These are phyloP conservation scores for Gouania willdenowi DNA, from an alignment of 2,797 vertebrate genomes.

Conservation along the genomic window DNA sequence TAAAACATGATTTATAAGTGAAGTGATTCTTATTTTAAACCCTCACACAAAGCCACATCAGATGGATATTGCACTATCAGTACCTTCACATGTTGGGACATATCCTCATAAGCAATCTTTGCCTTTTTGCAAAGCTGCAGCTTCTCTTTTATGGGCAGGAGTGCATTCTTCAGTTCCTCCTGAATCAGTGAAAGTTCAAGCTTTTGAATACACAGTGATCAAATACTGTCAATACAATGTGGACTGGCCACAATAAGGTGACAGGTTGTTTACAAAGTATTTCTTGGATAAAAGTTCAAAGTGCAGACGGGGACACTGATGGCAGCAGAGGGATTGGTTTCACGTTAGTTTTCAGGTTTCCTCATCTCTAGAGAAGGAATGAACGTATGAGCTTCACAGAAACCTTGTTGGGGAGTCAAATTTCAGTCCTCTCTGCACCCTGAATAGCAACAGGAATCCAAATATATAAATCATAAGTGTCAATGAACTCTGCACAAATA, in stretches of 20 bases:
- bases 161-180: conserved; percentile 75
- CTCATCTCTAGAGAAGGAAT: conserved; percentile 12
- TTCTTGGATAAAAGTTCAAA: not conserved
- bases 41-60: not conserved
- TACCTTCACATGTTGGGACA: conserved; percentile 75
- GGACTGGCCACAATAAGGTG: conserved; percentile 27
- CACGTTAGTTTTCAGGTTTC: conserved; percentile 3
- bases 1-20: conserved; percentile 13
- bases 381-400: conserved; percentile 42
- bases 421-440: conserved; percentile 60
- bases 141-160: conserved; percentile 74
- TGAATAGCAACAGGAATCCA: conserved; percentile 41
- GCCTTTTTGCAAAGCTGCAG: conserved; percentile 66
- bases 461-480: conserved; percentile 66
- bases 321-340: not conserved
- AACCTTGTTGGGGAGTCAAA: conserved; percentile 60
- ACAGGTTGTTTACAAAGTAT: conserved; percentile 2
- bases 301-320: not conserved
- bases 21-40: not conserved
- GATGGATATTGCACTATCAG: not conserved
- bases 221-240: conserved; percentile 30
- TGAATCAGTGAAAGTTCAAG: conserved; percentile 48
- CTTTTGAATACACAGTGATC: conserved; percentile 36
- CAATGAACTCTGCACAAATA: conserved; percentile 44
- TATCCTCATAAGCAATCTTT: conserved; percentile 64